Evolutionary conservation across 2,113 vertebrate genomes (phyloP), one percentile per base, ranked within the genome.

Genomic region (Scytalopus superciliaris): DNA sequence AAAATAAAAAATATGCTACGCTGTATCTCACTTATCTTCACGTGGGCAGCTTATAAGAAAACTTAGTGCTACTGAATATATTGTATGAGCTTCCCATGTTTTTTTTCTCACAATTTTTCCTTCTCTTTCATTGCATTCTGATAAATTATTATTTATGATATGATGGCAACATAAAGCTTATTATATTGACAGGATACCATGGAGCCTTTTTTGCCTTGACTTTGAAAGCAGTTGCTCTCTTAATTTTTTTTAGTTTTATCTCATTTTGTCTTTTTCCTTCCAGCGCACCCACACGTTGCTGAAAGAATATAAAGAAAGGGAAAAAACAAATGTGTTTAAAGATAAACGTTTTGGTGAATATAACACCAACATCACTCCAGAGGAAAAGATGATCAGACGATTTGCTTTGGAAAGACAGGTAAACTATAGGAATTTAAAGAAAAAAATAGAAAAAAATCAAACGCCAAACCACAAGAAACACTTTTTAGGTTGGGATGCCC

Each of bases 381-480:
- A 99, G 78, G 99, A 99, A n/a, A 99, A 99, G 97, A 99, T 99
- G 98, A 96, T 98, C 64, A 97, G 98, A 96, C 97, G 99, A 90
- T 99, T 99, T 9, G 90, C 99, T 6, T 96, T 99, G 97, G 99
- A 99, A 96, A 98, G 99, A 93, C 99, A 99, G 99, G 99, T 99
- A 96, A 90, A 25, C 1, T 3, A 17, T 10, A 52, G 24, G 15
- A 87, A 55, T 69, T 55, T 9, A 4, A 12, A 18, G 30, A 22
- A 27, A 27, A 2, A 6, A 39, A 25, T 3, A 12, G n/a, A 17
- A 3, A 1, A 30, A 49, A n/a, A 10, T 23, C 19, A 23, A 75
- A 40, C 30, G 30, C 13, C 69, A 56, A 90, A 10, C 14, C 6
- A 12, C 10, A 25, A 62, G 27, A 28, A 64, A 28, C 7, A 13